A percentile compares a stretch with the other conserved stretches of the same genome.
These are phyloP conservation scores for Antechinus flavipes DNA, from an alignment of 2,113 vertebrate genomes.

Conservation along the genomic window DNA sequence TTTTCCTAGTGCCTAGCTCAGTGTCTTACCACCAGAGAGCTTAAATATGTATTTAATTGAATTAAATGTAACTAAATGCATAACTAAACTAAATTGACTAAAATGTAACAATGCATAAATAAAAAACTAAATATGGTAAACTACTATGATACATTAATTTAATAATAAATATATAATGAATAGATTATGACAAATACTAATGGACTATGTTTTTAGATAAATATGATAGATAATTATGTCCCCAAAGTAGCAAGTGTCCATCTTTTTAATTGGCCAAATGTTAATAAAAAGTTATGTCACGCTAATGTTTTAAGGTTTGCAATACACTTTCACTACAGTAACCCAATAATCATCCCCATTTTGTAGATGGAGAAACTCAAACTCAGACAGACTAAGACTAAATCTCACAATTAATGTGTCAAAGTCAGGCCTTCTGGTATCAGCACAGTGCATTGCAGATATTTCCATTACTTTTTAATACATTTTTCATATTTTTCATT, in stretches of 20 bases:
- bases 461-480: too few species aligned
- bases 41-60: not conserved
- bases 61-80: too few species aligned
- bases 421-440: too few species aligned
- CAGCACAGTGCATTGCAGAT: too few species aligned
- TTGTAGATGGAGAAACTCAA: too few species aligned
- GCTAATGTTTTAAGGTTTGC: too few species aligned
- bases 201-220: not conserved
- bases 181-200: not conserved
- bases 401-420: too few species aligned
- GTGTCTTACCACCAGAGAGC: not conserved
- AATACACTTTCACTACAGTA: too few species aligned
- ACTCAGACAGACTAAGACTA: too few species aligned
- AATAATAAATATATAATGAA: not conserved
- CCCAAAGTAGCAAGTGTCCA: not conserved
- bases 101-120: not conserved
- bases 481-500: too few species aligned
- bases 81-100: not conserved
- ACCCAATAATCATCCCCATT: too few species aligned
- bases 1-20: not conserved
- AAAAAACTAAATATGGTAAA: not conserved
- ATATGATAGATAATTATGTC: not conserved
- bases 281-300: too few species aligned
- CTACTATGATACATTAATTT: not conserved
- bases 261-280: not conserved